Conservation (phyloP, 2,113 vertebrate species). For the Ivindomyrus marchei region DNA sequence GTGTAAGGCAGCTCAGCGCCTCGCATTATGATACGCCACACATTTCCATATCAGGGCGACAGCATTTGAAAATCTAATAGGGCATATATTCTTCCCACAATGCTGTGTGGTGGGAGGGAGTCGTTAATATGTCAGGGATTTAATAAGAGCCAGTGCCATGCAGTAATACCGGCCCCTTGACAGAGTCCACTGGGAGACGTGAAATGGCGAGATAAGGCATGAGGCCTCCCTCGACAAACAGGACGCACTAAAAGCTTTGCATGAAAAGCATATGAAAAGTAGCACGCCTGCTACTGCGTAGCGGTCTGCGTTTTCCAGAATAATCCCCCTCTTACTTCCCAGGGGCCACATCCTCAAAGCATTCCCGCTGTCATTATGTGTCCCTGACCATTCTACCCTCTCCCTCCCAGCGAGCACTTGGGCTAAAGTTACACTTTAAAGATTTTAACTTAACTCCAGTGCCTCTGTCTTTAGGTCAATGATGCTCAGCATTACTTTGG, state of each 20-base stretch:
- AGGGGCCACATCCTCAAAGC: constrained; percentile 38
- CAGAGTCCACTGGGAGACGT: constrained; percentile 59
- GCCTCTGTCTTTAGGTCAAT: not conserved
- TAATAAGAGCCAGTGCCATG: constrained; percentile 65
- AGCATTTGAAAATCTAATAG: constrained; percentile 40
- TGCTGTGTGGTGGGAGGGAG: constrained; percentile 37
- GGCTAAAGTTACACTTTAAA: not conserved
- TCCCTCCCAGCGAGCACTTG: not conserved
- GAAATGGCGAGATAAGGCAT: constrained; percentile 59
- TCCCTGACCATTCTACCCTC: not conserved
- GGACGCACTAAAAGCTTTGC: constrained; percentile 44
- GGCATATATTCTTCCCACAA: constrained; percentile 48
- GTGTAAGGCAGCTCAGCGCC: constrained; percentile 11
- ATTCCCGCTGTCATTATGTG: constrained; percentile 31
- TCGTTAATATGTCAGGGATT: constrained; percentile 64
- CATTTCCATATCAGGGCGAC: constrained; percentile 43
- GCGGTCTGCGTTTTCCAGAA: constrained; percentile 50
- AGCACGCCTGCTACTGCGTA: constrained; percentile 43
- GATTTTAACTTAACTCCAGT: not conserved
- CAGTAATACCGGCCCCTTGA: constrained; percentile 62
- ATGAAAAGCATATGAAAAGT: constrained; percentile 30
- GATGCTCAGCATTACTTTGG: not conserved
- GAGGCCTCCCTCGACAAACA: constrained; percentile 56
- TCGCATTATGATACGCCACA: constrained; percentile 34
- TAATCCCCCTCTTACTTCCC: constrained; percentile 40